Evolutionary conservation across 1,140 invertebrate species (phyloP), one percentile per base, ranked within the genome.

Genomic region (Nebria ingens): DNA sequence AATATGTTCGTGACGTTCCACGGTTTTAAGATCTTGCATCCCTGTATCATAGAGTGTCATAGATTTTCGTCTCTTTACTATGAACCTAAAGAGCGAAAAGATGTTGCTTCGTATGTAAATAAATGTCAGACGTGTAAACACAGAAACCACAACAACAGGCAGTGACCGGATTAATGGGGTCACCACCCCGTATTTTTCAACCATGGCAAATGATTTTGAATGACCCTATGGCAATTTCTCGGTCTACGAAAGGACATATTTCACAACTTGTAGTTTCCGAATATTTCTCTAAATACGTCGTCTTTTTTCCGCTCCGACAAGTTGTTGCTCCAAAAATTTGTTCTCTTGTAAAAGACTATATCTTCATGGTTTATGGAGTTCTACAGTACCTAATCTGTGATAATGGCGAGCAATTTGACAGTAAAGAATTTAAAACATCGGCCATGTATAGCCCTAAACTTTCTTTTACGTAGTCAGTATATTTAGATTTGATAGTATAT

Each of bases 251-350:
- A 52, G 54, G 55, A 22, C 23, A 22, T 40, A 21, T n/a, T 15
- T 56, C 29, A 40, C 19, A 55, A 1, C 22, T 58, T 3, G 56
- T 58, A 12, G 53, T 57, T 2, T 54, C 29, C 1, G 34, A 58
- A 17, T 58, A 34, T 19, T 51, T 21, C 22, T 34, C 19, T 9
- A 55, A 58, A 23, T 55, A 55, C 49, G 19, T 29, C 4, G 12
- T 56, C n/a, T 12, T 51, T 19, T 22, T 13, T 51, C 57, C 59
- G 6, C 19, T 59, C 19, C 20, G 45, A 23, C 51, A 23, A 15
- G 34, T 40, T 13, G 22, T 12, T 13, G 17, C 51, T 11, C 13
- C 3, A 22, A 20, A 13, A 21, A 21, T 54, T 17, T 17, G 15
- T 54, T 49, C 53, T 49, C 49, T 45, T 49, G 2, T 57, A 19